Conservation (phyloP, 2,888 invertebrate genomes). For the Aleiodes leptofemur region DNA sequence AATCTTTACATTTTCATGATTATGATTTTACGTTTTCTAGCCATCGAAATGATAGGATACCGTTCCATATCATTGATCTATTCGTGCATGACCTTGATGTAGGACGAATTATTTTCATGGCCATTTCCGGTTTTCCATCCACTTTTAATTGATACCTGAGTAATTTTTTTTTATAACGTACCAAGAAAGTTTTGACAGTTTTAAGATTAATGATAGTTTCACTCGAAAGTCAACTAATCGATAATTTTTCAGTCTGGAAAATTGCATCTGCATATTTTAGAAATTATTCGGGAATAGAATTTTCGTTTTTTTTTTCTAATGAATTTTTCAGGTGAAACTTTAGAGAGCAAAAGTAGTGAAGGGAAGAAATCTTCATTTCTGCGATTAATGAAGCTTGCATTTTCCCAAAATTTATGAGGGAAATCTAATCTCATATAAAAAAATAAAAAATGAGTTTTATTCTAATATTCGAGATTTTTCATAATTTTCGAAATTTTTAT, state of each 20-base stretch:
- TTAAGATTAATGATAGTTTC: not conserved
- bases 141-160: not conserved
- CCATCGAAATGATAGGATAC: conserved; percentile 1
- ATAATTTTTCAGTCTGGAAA: not conserved
- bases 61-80: not conserved
- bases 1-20: conserved; percentile 39
- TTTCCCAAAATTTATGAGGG: too few relatives aligned
- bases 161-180: not conserved
- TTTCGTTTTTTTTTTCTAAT: too few relatives aligned
- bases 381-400: too few relatives aligned
- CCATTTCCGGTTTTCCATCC: not conserved
- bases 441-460: too few relatives aligned
- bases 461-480: too few relatives aligned
- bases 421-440: too few relatives aligned
- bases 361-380: too few relatives aligned
- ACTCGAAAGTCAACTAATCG: conserved; percentile 3
- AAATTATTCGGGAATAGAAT: not conserved
- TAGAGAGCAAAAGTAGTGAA: too few relatives aligned
- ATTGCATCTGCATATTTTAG: not conserved
- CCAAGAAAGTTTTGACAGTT: conserved; percentile 13
- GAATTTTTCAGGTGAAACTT: too few relatives aligned
- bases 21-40: not conserved
- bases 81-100: too few relatives aligned
- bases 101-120: not conserved
- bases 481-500: too few relatives aligned